These are phyloP conservation scores for Clupea harengus DNA, from an alignment of 2,113 vertebrate species.

Conservation along the genomic window DNA sequence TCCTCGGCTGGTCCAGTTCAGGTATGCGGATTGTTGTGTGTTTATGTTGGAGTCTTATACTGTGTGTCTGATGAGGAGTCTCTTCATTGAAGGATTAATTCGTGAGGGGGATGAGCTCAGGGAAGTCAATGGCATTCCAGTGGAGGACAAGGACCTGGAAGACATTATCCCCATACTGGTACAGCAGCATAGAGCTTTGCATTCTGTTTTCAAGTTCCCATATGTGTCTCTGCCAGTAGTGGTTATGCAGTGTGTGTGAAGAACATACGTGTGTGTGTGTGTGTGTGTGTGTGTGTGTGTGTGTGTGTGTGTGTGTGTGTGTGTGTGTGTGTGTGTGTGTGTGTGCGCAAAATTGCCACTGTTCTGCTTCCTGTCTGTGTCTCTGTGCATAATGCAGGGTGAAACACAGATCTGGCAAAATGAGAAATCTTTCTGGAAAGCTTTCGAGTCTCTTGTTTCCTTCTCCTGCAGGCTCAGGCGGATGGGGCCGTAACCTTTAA, in stretches of 20 bases:
- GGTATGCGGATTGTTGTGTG: neutral
- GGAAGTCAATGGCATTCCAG: constrained; percentile 81
- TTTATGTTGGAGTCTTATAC: neutral
- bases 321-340: constrained; percentile 5
- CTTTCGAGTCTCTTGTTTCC: constrained; percentile 11
- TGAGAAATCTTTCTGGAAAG: constrained; percentile 26
- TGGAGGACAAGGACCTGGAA: constrained; percentile 76
- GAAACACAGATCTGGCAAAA: neutral
- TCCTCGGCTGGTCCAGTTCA: neutral
- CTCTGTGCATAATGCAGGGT: constrained; percentile 10
- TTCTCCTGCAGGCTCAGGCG: constrained; percentile 75
- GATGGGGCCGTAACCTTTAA: constrained; percentile 89
- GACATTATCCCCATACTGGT: constrained; percentile 92
- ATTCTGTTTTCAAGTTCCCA: constrained; percentile 13
- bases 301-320: constrained; percentile 16
- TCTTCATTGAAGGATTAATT: constrained; percentile 79
- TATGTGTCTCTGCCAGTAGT: neutral
- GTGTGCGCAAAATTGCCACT: constrained; percentile 13
- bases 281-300: neutral
- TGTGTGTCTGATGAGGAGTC: neutral
- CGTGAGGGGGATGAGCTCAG: constrained; percentile 90
- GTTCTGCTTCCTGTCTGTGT: constrained; percentile 28
- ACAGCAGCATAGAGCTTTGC: constrained; percentile 42
- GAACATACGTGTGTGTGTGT: neutral
- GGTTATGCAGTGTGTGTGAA: neutral